Percentiles rank a stretch among this genome's conserved stretches.
Evolutionary conservation across 1,140 invertebrate genomes (phyloP).

Genomic region (Drosophila suzukii): DNA sequence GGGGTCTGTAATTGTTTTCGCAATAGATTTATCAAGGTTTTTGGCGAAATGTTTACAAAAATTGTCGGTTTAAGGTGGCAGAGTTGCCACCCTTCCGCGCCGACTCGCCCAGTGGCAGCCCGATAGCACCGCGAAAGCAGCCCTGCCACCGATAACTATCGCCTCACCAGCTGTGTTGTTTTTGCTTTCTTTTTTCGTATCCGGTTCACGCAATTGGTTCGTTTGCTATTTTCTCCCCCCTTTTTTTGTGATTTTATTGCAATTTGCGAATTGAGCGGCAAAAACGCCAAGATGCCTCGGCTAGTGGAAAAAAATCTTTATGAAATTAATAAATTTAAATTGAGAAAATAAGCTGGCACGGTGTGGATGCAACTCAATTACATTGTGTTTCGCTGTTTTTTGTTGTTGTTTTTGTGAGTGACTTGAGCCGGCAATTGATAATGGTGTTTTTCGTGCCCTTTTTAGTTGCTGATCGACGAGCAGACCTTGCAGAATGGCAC

Average conservation of each 20-base stretch:
- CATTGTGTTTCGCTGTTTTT: constrained; percentile 29
- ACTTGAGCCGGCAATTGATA: constrained; percentile 11
- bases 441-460: constrained; percentile 19
- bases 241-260: constrained; percentile 38
- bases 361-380: constrained; percentile 34
- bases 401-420: constrained; percentile 45
- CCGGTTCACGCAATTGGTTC: constrained; percentile 75
- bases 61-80: background rate
- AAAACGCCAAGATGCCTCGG: constrained; percentile 43
- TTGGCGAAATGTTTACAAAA: constrained; percentile 35
- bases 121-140: constrained; percentile 7
- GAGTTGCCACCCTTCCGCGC: constrained; percentile 10
- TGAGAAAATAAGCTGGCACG: constrained; percentile 1
- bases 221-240: constrained; percentile 41
- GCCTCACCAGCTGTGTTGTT: constrained; percentile 41
- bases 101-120: constrained; percentile 19
- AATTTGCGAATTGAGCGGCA: constrained; percentile 27
- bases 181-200: constrained; percentile 74
- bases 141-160: constrained; percentile 51
- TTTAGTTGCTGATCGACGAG: constrained; percentile 59
- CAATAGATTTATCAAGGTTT: background rate
- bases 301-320: background rate
- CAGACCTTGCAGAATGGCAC: constrained; percentile 91
- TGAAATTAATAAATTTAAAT: background rate
- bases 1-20: background rate